Evolutionary conservation across 2,888 invertebrate genomes (phyloP).

Genomic region (Orchesellides sinensis): DNA sequence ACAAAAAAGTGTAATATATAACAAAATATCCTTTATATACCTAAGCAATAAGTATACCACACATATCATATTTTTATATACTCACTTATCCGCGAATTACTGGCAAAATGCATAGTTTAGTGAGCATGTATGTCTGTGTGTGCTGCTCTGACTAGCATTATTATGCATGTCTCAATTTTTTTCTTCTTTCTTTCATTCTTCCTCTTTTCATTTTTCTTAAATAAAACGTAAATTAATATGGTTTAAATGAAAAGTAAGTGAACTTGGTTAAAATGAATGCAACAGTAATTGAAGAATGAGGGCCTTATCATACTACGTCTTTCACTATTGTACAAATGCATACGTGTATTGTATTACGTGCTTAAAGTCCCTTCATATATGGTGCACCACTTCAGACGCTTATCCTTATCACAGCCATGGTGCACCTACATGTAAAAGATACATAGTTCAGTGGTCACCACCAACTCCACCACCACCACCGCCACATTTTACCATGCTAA

Average conservation of each 20-base stretch:
- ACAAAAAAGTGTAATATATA: no score
- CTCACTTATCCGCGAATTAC: no score
- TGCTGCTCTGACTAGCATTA: conserved; percentile 33
- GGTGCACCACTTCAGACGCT: conserved; percentile 47
- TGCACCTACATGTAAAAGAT: no score
- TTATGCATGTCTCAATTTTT: conserved; percentile 46
- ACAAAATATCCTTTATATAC: no score
- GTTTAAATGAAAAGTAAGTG: conserved; percentile 7
- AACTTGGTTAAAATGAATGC: conserved; percentile 30
- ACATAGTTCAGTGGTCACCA: conserved; percentile 45
- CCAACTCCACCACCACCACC: conserved; percentile 12
- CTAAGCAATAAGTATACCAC: no score
- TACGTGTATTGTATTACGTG: background rate
- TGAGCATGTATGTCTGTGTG: conserved; percentile 58
- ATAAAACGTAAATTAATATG: background rate
- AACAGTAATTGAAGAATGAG: conserved; percentile 39
- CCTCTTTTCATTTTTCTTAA: background rate
- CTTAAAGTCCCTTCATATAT: no score
- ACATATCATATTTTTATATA: no score
- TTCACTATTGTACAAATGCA: background rate
- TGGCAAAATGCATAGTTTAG: conserved; percentile 42
- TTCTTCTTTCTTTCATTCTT: background rate
- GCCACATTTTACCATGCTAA: background rate
- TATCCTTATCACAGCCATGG: conserved; percentile 52
- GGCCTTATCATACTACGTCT: background rate